Conservation (phyloP, 2,888 invertebrate genomes). For the Omphaloscelis lunosa region DNA sequence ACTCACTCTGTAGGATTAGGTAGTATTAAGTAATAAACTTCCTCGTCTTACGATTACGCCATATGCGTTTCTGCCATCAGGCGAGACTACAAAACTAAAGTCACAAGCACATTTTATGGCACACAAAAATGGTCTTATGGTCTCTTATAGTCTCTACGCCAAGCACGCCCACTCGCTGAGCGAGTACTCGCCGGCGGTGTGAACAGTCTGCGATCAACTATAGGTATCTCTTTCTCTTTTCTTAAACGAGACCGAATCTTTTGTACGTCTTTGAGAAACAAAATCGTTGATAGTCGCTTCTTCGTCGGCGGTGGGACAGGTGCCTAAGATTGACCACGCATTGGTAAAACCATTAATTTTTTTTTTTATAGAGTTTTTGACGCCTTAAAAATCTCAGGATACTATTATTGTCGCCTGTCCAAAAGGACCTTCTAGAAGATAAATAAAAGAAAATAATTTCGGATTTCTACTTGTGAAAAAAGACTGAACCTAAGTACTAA, state of each 20-base stretch:
- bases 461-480: not conserved
- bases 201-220: no score
- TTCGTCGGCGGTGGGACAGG: not conserved
- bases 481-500: not conserved
- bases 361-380: not conserved
- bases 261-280: no score
- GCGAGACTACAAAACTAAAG: not conserved
- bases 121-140: not conserved
- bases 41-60: not conserved
- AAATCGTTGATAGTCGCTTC: not conserved
- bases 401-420: not conserved
- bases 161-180: not conserved
- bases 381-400: not conserved
- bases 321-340: not conserved
- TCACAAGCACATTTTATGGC: not conserved
- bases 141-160: no score
- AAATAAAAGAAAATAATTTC: not conserved
- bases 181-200: not conserved
- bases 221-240: not conserved
- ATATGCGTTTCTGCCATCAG: not conserved
- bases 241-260: not conserved
- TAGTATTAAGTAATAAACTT: not conserved
- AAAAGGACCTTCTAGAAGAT: not conserved
- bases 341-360: not conserved
- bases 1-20: not conserved